A percentile compares a stretch with the other conserved stretches of the same genome.
These are phyloP conservation scores for Monarcha castaneiventris DNA, from an alignment of 2,113 vertebrate species.

Conservation along the genomic window DNA sequence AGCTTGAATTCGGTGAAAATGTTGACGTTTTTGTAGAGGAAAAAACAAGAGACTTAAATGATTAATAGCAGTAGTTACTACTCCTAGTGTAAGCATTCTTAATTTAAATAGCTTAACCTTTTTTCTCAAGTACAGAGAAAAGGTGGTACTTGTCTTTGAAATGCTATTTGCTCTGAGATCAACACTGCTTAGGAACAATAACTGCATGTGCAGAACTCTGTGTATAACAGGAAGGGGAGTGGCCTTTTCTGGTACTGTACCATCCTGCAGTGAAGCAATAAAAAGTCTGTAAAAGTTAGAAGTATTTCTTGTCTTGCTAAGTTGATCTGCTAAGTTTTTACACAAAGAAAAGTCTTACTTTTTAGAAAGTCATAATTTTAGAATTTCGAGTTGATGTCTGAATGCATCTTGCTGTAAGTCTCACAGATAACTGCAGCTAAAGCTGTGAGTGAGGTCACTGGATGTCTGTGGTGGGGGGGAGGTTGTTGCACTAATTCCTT, in stretches of 20 bases:
- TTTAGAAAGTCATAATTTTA: fast-evolving
- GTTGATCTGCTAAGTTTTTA: neutral
- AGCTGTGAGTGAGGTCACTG: neutral
- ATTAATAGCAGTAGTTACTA: neutral
- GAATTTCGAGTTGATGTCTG: neutral
- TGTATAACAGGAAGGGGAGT: neutral
- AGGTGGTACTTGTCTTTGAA: neutral
- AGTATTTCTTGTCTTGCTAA: neutral
- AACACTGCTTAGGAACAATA: neutral
- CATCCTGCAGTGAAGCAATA: neutral
- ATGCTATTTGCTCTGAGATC: neutral
- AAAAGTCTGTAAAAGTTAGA: neutral
- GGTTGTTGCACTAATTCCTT: neutral
- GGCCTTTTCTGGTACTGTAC: neutral
- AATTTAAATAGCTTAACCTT: neutral
- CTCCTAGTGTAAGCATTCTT: neutral
- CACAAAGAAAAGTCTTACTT: neutral
- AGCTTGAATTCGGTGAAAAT: neutral
- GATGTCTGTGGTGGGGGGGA: neutral
- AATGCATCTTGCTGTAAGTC: neutral
- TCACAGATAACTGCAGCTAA: neutral
- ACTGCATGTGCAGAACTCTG: neutral
- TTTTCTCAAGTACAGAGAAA: neutral
- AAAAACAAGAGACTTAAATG: neutral
- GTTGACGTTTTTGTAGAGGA: neutral